Evolutionary conservation across 2,888 invertebrate genomes (phyloP).

Genomic region (Tortricodes alternella): DNA sequence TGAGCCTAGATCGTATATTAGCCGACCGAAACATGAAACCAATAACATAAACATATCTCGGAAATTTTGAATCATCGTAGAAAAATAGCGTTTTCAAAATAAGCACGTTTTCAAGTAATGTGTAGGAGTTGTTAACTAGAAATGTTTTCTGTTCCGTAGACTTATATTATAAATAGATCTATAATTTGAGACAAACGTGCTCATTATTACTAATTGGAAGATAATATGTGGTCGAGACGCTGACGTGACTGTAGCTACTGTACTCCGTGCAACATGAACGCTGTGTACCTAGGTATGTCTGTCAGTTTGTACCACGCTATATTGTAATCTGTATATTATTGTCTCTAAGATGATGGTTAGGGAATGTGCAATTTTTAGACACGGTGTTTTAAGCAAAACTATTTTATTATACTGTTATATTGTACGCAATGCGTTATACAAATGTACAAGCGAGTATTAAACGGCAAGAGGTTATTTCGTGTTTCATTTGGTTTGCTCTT

Average conservation of each 20-base stretch:
- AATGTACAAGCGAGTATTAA: slow-evolving; percentile 10
- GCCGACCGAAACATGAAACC: not conserved
- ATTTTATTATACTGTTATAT: slow-evolving; percentile 26
- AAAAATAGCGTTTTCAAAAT: not conserved
- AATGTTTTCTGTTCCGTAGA: too few species aligned
- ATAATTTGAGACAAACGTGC: too few species aligned
- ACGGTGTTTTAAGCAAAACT: slow-evolving; percentile 23
- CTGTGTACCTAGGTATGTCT: too few species aligned
- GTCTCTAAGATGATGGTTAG: slow-evolving; percentile 5
- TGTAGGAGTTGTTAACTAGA: too few species aligned
- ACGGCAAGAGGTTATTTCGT: slow-evolving; percentile 10
- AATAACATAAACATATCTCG: not conserved
- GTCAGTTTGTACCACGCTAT: not conserved
- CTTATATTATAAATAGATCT: too few species aligned
- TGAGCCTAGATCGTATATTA: too few species aligned
- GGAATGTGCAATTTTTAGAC: slow-evolving; percentile 30
- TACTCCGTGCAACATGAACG: too few species aligned
- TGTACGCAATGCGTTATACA: slow-evolving; percentile 15
- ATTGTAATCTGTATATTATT: not conserved
- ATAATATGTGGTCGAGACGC: too few species aligned
- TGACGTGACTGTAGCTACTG: too few species aligned
- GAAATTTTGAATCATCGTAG: not conserved
- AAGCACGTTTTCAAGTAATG: not conserved
- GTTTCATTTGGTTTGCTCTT: too few species aligned
- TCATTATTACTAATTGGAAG: too few species aligned